These are phyloP conservation scores for Sisor rabdophorus DNA, from an alignment of 2,113 vertebrate species.

Conservation along the genomic window DNA sequence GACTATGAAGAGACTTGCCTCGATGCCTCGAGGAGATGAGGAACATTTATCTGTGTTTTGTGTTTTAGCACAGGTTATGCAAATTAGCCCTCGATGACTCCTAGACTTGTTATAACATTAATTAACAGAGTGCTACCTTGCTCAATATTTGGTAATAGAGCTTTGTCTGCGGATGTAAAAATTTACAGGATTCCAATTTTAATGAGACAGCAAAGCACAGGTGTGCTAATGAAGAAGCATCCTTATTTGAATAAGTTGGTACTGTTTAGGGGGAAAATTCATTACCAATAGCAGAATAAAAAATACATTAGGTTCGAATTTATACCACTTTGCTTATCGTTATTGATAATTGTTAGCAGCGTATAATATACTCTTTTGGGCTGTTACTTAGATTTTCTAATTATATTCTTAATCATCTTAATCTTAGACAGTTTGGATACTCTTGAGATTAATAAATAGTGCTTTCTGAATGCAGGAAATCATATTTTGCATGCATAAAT, in stretches of 20 bases:
- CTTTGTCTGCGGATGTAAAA: slow-evolving; percentile 67
- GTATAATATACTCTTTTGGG: slow-evolving; percentile 33
- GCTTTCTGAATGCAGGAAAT: neutral
- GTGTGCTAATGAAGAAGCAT: slow-evolving; percentile 69
- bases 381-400: slow-evolving; percentile 45
- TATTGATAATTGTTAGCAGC: slow-evolving; percentile 21
- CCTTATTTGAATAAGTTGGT: slow-evolving; percentile 68
- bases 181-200: slow-evolving; percentile 71
- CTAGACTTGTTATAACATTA: slow-evolving; percentile 67
- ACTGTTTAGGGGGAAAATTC: slow-evolving; percentile 59
- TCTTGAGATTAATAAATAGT: slow-evolving; percentile 23
- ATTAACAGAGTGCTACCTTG: slow-evolving; percentile 78
- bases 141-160: slow-evolving; percentile 74
- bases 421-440: slow-evolving; percentile 26
- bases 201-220: slow-evolving; percentile 70
- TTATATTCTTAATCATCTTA: slow-evolving; percentile 35
- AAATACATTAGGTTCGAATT: slow-evolving; percentile 36
- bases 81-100: slow-evolving; percentile 61
- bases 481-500: slow-evolving; percentile 2
- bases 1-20: slow-evolving; percentile 35
- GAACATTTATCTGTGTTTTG: slow-evolving; percentile 45
- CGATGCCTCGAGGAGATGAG: slow-evolving; percentile 25
- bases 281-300: slow-evolving; percentile 57
- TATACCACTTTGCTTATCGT: slow-evolving; percentile 45
- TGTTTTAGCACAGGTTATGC: slow-evolving; percentile 62